Evolutionary conservation across 2,888 invertebrate species (phyloP).

Genomic region (Noctua comes): DNA sequence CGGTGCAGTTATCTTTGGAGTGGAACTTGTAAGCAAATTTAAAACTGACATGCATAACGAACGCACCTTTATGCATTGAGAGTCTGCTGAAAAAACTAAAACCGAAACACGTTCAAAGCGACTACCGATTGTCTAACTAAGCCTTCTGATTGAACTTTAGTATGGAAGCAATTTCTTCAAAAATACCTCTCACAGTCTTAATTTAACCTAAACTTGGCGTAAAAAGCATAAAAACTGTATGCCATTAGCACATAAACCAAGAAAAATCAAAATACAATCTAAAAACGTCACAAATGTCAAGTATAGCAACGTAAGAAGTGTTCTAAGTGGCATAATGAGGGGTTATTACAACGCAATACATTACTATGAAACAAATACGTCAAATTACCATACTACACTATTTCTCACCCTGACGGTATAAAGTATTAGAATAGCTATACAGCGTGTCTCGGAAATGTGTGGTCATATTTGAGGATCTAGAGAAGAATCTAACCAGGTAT

Average conservation of each 20-base stretch:
- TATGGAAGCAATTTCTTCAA: neutral
- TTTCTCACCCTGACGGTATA: neutral
- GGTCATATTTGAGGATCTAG: neutral
- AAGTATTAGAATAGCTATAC: neutral
- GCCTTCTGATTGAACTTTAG: neutral
- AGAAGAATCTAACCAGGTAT: neutral
- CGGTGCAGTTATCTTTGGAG: neutral
- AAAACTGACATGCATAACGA: too few species aligned
- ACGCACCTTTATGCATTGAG: too few species aligned
- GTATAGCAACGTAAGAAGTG: neutral
- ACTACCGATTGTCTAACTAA: too few species aligned
- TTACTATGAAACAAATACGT: constrained; percentile 14
- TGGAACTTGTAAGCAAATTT: neutral
- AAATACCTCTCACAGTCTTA: neutral
- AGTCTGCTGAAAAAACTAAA: too few species aligned
- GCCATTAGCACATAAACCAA: neutral
- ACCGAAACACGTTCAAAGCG: too few species aligned
- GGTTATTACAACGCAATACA: constrained; percentile 15
- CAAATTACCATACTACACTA: constrained; percentile 2
- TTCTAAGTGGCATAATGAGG: neutral
- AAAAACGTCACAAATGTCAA: neutral
- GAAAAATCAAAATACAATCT: neutral
- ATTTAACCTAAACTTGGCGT: neutral
- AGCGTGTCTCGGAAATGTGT: neutral
- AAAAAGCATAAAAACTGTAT: neutral